phyloP scores from a whole-genome alignment of 2,113 vertebrate species.

The Ameiurus melas region DNA sequence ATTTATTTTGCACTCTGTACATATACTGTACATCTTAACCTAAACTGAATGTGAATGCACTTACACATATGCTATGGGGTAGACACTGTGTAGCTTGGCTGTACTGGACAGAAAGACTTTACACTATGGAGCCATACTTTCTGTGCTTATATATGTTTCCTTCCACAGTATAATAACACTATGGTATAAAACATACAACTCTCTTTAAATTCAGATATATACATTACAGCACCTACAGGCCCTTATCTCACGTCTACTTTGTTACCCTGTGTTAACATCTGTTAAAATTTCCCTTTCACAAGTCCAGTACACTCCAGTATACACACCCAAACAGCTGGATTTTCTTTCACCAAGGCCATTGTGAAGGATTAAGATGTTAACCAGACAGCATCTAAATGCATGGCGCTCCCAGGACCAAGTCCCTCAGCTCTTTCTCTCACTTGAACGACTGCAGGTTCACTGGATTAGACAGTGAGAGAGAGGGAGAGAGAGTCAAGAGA shows the following conservation, averaged over 20 bases:
- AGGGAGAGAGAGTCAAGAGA: slow-evolving; percentile 65
- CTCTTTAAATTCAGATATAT: not conserved
- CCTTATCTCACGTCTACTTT: not conserved
- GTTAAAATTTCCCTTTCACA: not conserved
- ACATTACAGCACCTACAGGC: not conserved
- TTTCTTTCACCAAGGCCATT: slow-evolving; percentile 67
- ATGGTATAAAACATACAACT: not conserved
- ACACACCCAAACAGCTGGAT: slow-evolving; percentile 25
- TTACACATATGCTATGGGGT: not conserved
- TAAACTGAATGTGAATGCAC: not conserved
- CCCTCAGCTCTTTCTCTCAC: slow-evolving; percentile 68
- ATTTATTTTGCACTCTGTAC: not conserved
- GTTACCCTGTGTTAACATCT: slow-evolving; percentile 10
- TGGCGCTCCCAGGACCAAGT: slow-evolving; percentile 70
- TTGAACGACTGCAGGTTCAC: slow-evolving; percentile 81
- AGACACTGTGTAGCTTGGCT: not conserved
- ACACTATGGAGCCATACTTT: not conserved
- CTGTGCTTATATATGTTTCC: not conserved
- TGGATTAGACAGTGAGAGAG: slow-evolving; percentile 69
- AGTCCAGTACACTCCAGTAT: not conserved
- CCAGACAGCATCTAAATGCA: slow-evolving; percentile 69
- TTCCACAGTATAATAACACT: not conserved
- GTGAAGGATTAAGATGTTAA: slow-evolving; percentile 73
- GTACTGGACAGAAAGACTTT: not conserved
- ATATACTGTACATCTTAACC: not conserved